A percentile compares a stretch with the other conserved stretches of the same genome.
These are phyloP conservation scores for Vesta saturnalis DNA, from an alignment of 2,888 invertebrate species.

Conservation along the genomic window DNA sequence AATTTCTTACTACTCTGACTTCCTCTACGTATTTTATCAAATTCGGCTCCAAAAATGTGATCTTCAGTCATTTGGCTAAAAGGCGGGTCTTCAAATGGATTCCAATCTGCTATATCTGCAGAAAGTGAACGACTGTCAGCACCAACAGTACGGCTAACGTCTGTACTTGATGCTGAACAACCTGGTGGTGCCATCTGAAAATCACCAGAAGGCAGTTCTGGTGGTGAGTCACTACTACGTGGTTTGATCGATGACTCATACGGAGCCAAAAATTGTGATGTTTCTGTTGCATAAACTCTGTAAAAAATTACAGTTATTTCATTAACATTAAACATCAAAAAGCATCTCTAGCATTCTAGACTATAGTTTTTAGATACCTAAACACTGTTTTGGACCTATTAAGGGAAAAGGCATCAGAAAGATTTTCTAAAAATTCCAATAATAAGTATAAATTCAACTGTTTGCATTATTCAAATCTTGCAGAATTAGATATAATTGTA, in stretches of 20 bases:
- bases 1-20: slow-evolving; percentile 76
- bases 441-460: too few species aligned
- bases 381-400: too few species aligned
- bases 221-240: slow-evolving; percentile 60
- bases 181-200: slow-evolving; percentile 54
- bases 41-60: slow-evolving; percentile 84
- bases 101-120: slow-evolving; percentile 79
- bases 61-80: slow-evolving; percentile 82
- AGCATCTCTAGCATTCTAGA: too few species aligned
- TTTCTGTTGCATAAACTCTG: slow-evolving; percentile 79
- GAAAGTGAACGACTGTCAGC: slow-evolving; percentile 58
- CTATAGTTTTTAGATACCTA: too few species aligned
- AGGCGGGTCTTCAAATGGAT: slow-evolving; percentile 80
- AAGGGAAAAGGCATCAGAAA: too few species aligned
- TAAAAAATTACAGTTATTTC: slow-evolving; percentile 43
- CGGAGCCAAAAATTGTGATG: slow-evolving; percentile 78
- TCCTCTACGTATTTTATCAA: slow-evolving; percentile 81
- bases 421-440: too few species aligned
- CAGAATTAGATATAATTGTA: too few species aligned
- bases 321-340: too few species aligned
- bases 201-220: slow-evolving; percentile 55
- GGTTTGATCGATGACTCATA: slow-evolving; percentile 75
- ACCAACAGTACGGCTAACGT: slow-evolving; percentile 54
- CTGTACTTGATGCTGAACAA: slow-evolving; percentile 59
- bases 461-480: too few species aligned